A percentile compares a stretch with the other conserved stretches of the same genome.
Conservation (phyloP, 2,113 vertebrate genomes). For the Lasiurus cinereus region DNA sequence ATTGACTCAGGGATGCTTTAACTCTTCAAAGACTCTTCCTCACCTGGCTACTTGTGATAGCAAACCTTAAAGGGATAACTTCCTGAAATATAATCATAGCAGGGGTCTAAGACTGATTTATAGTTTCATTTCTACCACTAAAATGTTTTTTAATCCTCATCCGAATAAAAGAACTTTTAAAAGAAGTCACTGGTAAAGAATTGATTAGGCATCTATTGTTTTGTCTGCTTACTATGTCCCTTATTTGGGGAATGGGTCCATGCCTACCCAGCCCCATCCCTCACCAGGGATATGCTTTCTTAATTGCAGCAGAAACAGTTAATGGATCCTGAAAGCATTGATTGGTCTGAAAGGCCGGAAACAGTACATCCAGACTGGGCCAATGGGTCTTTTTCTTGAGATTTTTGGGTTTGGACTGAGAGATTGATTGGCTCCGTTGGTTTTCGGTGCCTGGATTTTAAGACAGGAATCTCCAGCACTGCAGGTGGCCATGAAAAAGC, state of each 20-base stretch:
- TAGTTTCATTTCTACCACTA: neutral
- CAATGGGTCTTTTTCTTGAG: neutral
- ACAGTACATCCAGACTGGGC: neutral
- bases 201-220: neutral
- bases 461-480: neutral
- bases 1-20: neutral
- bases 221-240: neutral
- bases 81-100: neutral
- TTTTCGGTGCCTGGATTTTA: neutral
- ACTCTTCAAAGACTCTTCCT: neutral
- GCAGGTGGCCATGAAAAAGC: neutral
- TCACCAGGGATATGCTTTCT: neutral
- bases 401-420: neutral
- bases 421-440: neutral
- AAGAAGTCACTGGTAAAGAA: neutral
- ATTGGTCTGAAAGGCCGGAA: neutral
- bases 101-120: neutral
- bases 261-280: accelerated
- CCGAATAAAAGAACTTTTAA: too few relatives aligned
- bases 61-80: neutral
- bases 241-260: neutral
- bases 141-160: too few relatives aligned
- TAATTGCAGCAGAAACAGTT: neutral
- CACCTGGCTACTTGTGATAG: neutral
- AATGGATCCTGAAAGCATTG: neutral